A percentile compares a stretch with the other conserved stretches of the same genome.
Evolutionary conservation across 2,888 invertebrate genomes (phyloP).

Genomic region (Marronus borbonicus): DNA sequence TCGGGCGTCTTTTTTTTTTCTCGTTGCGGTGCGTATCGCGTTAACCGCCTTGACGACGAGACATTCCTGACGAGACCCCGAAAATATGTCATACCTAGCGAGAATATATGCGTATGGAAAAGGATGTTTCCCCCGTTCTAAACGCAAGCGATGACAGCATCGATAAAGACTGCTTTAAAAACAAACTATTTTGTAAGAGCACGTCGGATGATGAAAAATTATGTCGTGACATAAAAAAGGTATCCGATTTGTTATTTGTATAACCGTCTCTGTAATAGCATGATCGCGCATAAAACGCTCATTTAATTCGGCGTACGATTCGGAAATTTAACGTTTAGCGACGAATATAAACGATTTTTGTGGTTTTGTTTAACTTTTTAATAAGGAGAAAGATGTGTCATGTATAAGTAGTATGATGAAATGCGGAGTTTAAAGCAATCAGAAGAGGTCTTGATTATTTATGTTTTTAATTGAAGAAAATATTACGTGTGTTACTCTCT

Average conservation of each 20-base stretch:
- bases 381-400: background rate
- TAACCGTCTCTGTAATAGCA: background rate
- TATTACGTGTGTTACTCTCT: no score
- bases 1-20: background rate
- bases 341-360: background rate
- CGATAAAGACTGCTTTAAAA: conserved; percentile 10
- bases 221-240: conserved; percentile 6
- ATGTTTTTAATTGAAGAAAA: no score
- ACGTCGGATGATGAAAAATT: background rate
- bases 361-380: background rate
- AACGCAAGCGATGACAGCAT: conserved; percentile 7
- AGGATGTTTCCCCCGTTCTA: conserved; percentile 1
- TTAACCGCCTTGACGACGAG: background rate
- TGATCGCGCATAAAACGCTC: conserved; percentile 8
- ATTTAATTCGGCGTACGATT: background rate
- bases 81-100: background rate
- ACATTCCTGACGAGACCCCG: background rate
- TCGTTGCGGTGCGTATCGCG: no score
- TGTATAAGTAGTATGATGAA: background rate
- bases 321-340: background rate
- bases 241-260: conserved; percentile 8
- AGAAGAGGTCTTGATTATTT: no score
- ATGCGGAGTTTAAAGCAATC: no score
- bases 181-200: background rate
- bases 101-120: background rate